Evolutionary conservation across 1,140 invertebrate species (phyloP), one percentile per base, ranked within the genome.

Genomic region (Brachionus angularis): DNA sequence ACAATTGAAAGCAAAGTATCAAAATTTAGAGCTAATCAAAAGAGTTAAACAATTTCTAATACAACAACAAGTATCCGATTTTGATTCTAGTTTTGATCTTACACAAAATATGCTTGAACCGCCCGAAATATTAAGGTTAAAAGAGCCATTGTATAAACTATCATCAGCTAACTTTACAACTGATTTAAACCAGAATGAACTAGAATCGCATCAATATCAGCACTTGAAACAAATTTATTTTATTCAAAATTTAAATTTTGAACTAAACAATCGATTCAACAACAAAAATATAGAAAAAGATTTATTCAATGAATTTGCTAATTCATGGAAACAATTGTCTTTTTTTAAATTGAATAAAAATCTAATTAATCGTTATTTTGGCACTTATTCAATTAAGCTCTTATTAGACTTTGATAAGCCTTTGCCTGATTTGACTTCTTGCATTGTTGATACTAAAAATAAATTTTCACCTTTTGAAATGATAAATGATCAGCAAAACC

Each of bases 91-190:
- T 7, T 67, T 67, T 31, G 25, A 34, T 16, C 4, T 67, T 12
- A 67, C 18, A 18, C 23, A 3, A 5, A 34, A 29, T 23, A 67
- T 67, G 62, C 29, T 44, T 14, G 62, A 67, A 1, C 39, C 62
- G 3, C 62, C 62, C 5, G 62, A 67, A 47, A 67, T 67, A 12
- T 36, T 67, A 10, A 46, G 36, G 47, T 50, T 25, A 14, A 67
- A 67, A 49, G 62, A 67, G 23, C 62, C 62, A 23, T 36, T 67
- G 62, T 67, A 67, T 14, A 67, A 67, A n/a, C 31, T 67, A 10
- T 47, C 39, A 33, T 33, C 46, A 18, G 62, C 25, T 3, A 46
- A 1, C 4, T 34, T 67, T 4, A 67, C 16, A 7, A 12, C 12
- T 18, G 27, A 47, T 3, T 21, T 18, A 5, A 29, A 47, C 18